These are phyloP conservation scores for Ophioninae sp. DNA, from an alignment of 2,888 invertebrate species.

Conservation along the genomic window DNA sequence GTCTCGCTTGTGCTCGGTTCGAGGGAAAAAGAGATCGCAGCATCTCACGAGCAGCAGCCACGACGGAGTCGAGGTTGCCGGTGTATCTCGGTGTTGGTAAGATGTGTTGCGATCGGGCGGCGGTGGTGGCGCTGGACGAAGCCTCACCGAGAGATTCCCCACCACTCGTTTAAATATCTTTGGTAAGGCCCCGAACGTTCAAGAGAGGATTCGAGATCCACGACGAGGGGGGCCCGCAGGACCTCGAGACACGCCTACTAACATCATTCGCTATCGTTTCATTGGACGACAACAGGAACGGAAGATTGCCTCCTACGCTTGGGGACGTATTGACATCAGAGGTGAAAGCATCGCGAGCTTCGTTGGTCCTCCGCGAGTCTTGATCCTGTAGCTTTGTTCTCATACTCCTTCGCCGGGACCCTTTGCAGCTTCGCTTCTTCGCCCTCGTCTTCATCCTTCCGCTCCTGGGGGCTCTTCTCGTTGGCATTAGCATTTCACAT, in stretches of 20 bases:
- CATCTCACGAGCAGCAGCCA: slow-evolving; percentile 61
- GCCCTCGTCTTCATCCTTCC: slow-evolving; percentile 31
- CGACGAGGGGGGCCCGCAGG: slow-evolving; percentile 51
- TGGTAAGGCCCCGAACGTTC: slow-evolving; percentile 33
- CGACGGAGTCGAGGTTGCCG: slow-evolving; percentile 46
- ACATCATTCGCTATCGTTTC: slow-evolving; percentile 74
- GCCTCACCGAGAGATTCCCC: slow-evolving; percentile 32
- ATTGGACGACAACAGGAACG: slow-evolving; percentile 70
- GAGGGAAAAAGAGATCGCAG: slow-evolving; percentile 56
- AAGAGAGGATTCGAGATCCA: slow-evolving; percentile 45
- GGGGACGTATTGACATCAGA: slow-evolving; percentile 60
- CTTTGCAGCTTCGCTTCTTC: slow-evolving; percentile 15
- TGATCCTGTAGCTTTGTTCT: slow-evolving; percentile 50
- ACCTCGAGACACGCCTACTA: slow-evolving; percentile 73
- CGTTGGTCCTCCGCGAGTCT: slow-evolving; percentile 55
- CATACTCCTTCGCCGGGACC: slow-evolving; percentile 39
- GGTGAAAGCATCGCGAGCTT: slow-evolving; percentile 51
- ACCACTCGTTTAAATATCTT: slow-evolving; percentile 10
- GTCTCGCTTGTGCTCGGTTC: slow-evolving; percentile 58
- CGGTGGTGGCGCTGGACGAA: slow-evolving; percentile 55
- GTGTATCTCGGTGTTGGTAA: slow-evolving; percentile 14
- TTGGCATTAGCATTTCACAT: slow-evolving; percentile 35
- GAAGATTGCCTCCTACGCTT: slow-evolving; percentile 72
- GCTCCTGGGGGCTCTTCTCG: slow-evolving; percentile 11
- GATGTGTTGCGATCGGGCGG: slow-evolving; percentile 39